Evolutionary conservation across 2,888 invertebrate species (phyloP).

Genomic region (Caenorhabditis imperialis): DNA sequence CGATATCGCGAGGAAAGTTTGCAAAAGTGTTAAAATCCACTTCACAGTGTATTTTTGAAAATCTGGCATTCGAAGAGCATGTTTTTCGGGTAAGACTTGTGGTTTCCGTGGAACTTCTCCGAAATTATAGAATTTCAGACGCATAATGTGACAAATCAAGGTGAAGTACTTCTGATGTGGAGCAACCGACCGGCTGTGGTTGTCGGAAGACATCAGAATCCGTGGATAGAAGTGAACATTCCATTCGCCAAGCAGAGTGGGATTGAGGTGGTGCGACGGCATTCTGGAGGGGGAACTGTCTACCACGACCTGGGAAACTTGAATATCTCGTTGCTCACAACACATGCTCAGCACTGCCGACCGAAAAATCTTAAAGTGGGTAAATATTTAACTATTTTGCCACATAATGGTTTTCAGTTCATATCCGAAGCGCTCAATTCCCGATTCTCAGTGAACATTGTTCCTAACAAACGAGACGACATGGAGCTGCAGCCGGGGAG

Average conservation of each 20-base stretch:
- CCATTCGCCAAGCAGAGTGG: conserved; percentile 83
- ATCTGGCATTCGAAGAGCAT: conserved; percentile 96
- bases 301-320: conserved; percentile 91
- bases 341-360: conserved; percentile 87
- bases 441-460: conserved; percentile 79
- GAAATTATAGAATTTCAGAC: conserved; percentile 17
- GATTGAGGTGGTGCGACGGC: conserved; percentile 85
- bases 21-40: conserved; percentile 88
- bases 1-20: conserved; percentile 26
- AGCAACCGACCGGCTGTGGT: conserved; percentile 93
- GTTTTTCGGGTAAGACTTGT: conserved; percentile 83
- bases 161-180: conserved; percentile 92
- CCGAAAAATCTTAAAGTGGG: conserved; percentile 85
- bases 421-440: conserved; percentile 87
- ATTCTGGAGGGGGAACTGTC: conserved; percentile 93
- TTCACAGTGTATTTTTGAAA: conserved; percentile 90
- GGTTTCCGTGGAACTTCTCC: not conserved
- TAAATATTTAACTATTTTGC: not conserved
- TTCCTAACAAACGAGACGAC: conserved; percentile 88
- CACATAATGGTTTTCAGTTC: conserved; percentile 81
- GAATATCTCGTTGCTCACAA: conserved; percentile 92
- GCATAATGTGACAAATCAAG: conserved; percentile 85
- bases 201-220: conserved; percentile 96
- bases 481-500: conserved; percentile 82
- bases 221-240: conserved; percentile 92